Percentiles rank a stretch among this genome's conserved stretches.
Conservation (phyloP, 2,113 vertebrate genomes). For the Hippolais icterina region DNA sequence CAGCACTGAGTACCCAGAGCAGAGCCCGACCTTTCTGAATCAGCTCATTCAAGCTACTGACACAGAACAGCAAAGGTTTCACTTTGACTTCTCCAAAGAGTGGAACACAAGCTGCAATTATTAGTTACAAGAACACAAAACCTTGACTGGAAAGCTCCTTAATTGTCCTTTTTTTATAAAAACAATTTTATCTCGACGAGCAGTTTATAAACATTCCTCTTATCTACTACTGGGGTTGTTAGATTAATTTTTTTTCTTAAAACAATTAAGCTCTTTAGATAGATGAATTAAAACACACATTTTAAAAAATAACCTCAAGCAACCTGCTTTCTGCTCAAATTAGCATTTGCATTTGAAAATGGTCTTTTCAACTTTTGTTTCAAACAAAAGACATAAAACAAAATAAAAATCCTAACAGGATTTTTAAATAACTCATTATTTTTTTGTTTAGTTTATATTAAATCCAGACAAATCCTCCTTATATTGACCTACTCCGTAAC, state of each 20-base stretch:
- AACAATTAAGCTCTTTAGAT: background rate
- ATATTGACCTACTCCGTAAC: background rate
- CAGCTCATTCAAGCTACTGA: background rate
- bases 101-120: background rate
- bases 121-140: background rate
- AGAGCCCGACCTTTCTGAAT: background rate
- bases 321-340: background rate
- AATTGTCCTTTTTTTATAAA: background rate
- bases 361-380: background rate
- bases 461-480: background rate
- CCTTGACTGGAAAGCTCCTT: background rate
- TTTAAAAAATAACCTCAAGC: background rate
- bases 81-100: background rate
- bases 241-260: background rate
- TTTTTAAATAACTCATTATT: background rate
- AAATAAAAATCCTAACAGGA: background rate
- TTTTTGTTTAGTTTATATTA: background rate
- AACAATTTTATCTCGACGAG: background rate
- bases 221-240: background rate
- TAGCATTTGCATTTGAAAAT: background rate
- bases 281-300: background rate
- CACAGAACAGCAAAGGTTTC: background rate
- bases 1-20: accelerated
- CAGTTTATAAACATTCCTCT: background rate
- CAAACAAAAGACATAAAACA: background rate